Conservation (phyloP, 2,113 vertebrate species). For the Pseudolaguvia tuberculata region DNA sequence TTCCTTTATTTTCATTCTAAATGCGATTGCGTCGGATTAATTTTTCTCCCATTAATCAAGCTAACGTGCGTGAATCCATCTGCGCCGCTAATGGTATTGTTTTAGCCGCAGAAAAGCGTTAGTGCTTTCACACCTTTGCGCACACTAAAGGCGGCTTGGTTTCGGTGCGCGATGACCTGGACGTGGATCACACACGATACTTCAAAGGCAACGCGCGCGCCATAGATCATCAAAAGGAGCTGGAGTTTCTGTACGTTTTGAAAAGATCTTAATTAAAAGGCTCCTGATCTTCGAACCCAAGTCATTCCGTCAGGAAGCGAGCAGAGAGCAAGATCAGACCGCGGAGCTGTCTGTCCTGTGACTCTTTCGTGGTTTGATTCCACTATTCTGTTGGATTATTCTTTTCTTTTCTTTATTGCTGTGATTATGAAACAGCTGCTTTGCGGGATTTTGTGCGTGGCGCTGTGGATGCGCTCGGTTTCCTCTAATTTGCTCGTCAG, state of each 20-base stretch:
- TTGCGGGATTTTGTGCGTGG: conserved; percentile 38
- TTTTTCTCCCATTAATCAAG: conserved; percentile 63
- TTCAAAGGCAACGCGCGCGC: conserved; percentile 52
- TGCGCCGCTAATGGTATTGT: conserved; percentile 60
- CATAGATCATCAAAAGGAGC: conserved; percentile 56
- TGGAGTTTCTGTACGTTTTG: conserved; percentile 47
- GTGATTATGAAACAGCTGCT: conserved; percentile 46
- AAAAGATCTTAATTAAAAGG: conserved; percentile 1
- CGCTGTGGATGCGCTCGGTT: conserved; percentile 47
- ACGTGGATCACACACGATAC: conserved; percentile 57
- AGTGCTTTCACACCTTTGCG: conserved; percentile 47
- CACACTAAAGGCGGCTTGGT: conserved; percentile 61
- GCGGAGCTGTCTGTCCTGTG: not conserved
- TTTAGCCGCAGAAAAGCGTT: conserved; percentile 28
- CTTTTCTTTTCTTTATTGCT: too few species aligned
- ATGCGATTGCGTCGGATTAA: not conserved
- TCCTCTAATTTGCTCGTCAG: conserved; percentile 19
- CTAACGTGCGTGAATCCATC: conserved; percentile 55
- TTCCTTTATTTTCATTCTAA: conserved; percentile 37
- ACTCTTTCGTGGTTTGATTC: not conserved
- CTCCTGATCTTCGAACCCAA: not conserved
- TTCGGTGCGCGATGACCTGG: conserved; percentile 57
- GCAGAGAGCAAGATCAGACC: conserved; percentile 5
- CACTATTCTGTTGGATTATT: not conserved
- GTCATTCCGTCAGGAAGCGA: conserved; percentile 44